Evolutionary conservation across 2,888 invertebrate species (phyloP).

Genomic region (Ectobius pallidus): DNA sequence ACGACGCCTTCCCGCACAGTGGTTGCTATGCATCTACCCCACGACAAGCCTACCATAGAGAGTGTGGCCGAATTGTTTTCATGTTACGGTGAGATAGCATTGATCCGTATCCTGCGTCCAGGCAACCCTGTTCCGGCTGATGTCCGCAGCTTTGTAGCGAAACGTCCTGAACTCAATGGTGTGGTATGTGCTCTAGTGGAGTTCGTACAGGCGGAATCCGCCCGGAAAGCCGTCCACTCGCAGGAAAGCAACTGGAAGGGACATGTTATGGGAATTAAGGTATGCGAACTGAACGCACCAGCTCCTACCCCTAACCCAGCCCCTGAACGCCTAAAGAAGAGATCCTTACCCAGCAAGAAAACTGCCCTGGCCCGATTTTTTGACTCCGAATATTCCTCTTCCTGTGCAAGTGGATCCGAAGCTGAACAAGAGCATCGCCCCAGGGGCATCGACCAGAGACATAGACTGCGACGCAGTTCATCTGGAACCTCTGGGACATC

Average conservation of each 20-base stretch:
- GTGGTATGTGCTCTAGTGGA: constrained; percentile 90
- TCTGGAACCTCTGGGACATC: constrained; percentile 53
- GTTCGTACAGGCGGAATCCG: constrained; percentile 86
- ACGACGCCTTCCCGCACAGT: constrained; percentile 92
- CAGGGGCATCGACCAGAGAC: constrained; percentile 54
- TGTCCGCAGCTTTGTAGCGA: constrained; percentile 87
- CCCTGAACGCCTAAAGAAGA: constrained; percentile 73
- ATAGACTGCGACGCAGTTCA: constrained; percentile 53
- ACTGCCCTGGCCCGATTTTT: constrained; percentile 62
- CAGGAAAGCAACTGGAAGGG: constrained; percentile 53
- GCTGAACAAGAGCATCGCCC: constrained; percentile 54
- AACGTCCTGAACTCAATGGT: constrained; percentile 86
- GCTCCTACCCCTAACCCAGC: constrained; percentile 53
- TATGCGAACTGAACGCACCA: constrained; percentile 76
- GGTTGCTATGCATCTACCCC: constrained; percentile 83
- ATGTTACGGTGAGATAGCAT: constrained; percentile 86
- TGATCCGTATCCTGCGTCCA: constrained; percentile 85
- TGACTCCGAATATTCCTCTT: constrained; percentile 65
- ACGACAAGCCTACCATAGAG: constrained; percentile 85
- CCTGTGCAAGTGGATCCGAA: constrained; percentile 61
- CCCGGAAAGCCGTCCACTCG: constrained; percentile 72
- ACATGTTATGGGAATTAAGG: constrained; percentile 63
- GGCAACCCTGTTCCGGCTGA: constrained; percentile 91
- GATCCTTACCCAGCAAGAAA: constrained; percentile 61
- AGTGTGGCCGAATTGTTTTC: constrained; percentile 90